These are phyloP conservation scores for Lathamus discolor DNA, from an alignment of 2,113 vertebrate species.

Conservation along the genomic window DNA sequence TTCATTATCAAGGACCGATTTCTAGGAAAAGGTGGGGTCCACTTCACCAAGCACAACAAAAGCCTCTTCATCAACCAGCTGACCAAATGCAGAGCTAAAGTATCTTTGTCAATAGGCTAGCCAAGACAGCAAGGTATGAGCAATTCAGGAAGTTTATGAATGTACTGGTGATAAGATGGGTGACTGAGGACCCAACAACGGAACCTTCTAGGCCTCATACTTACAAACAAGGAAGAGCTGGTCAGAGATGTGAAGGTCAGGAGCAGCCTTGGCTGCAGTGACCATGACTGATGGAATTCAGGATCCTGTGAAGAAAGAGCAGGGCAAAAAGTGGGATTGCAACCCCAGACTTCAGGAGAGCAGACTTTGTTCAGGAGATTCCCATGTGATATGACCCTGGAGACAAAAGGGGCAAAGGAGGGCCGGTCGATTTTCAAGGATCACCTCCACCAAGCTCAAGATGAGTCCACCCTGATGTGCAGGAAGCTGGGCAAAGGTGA, in stretches of 20 bases:
- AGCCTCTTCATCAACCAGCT: not conserved
- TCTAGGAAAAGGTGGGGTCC: not conserved
- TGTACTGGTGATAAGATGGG: fast-evolving
- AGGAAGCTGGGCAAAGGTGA: not conserved
- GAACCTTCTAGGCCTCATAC: not conserved
- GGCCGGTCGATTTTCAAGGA: not conserved
- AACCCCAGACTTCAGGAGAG: not conserved
- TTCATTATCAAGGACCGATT: not conserved
- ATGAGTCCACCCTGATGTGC: not conserved
- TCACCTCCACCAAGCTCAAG: not conserved
- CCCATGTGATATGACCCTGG: fast-evolving
- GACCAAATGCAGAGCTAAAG: not conserved
- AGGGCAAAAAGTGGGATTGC: not conserved
- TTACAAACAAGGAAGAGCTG: not conserved
- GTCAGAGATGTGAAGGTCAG: not conserved
- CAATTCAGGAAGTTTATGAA: not conserved
- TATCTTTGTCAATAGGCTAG: not conserved
- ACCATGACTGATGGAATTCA: not conserved
- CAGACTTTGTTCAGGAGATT: not conserved
- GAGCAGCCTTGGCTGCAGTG: not conserved
- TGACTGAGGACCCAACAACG: not conserved
- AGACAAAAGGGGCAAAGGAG: not conserved
- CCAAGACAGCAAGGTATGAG: not conserved
- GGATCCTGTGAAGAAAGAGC: not conserved
- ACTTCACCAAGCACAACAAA: not conserved